Base-by-base conservation (phyloP, 1,140 invertebrate species). In the Neodiprion virginianus region DNA sequence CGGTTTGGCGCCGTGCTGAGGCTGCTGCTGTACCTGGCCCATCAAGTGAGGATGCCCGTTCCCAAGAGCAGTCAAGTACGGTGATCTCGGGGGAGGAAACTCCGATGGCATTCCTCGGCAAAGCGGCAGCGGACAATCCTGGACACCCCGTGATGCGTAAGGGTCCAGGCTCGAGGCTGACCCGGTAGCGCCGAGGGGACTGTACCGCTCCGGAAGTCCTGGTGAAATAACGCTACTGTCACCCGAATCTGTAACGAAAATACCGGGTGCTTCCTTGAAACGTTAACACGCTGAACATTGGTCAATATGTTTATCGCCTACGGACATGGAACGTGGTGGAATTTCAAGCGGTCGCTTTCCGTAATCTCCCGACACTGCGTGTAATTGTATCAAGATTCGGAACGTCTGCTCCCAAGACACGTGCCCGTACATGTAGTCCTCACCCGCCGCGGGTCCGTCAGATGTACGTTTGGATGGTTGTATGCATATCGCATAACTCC, bases 201-300 rank as follows among this genome's bases (percentile, higher is more conserved):
- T 89, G 74, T 88, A 89, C 8, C 87, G 86, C 65, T 89, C 88
- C 7, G 88, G 88, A 12, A 88, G 77, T 49, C 88, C 88, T 8
- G 88, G 88, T 0, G 88, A 88, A 69, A 89, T 89, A 1, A 89
- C 87, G 73, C 87, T 89, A 71, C 86, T 88, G 75, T 89, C 88
- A 1, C 83, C 86, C 0, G 88, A 89, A 75, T 87, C 88, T 88
- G 76, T 12, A 81, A 75, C 72, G 66, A 21, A 65, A 65, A 14
- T 14, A 3, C 67, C 14, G 67, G 11, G 12, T 14, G 7, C 17
- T 11, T 69, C 67, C 21, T 11, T 17, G 61, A 21, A 65, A 2
- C 61, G 61, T 65, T 17, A 65, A 65, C 61, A 65, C 17, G 12
- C 12, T 65, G 61, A 65, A 14, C 61, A 14, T 14, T 65, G 12